Conservation (phyloP, 2,113 vertebrate genomes). For the Gopherus evgoodei region DNA sequence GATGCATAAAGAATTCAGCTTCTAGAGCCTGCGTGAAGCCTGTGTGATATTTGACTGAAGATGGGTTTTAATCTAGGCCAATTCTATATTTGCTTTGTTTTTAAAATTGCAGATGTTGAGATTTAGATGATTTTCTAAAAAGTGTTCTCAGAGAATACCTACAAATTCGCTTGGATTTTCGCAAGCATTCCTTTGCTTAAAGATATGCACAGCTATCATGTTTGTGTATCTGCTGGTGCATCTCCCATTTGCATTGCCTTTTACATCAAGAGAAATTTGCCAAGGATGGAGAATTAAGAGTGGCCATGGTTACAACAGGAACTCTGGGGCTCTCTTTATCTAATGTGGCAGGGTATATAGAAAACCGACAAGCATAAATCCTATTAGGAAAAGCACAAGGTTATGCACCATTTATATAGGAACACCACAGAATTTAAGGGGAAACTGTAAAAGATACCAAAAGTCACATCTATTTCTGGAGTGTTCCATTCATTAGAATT, state of each 20-base stretch:
- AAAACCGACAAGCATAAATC: slow-evolving; percentile 70
- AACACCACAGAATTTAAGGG: slow-evolving; percentile 56
- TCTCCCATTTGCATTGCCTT: neutral
- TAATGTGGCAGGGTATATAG: slow-evolving; percentile 46
- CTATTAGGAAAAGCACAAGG: slow-evolving; percentile 69
- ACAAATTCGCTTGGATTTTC: neutral
- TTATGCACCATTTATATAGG: slow-evolving; percentile 40
- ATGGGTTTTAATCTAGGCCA: slow-evolving; percentile 11
- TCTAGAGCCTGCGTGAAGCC: slow-evolving; percentile 52
- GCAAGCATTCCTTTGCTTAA: neutral
- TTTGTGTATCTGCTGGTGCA: slow-evolving; percentile 45
- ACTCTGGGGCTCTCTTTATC: slow-evolving; percentile 58
- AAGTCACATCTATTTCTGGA: slow-evolving; percentile 24
- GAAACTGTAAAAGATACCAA: slow-evolving; percentile 25
- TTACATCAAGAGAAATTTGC: slow-evolving; percentile 48
- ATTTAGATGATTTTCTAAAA: slow-evolving; percentile 43
- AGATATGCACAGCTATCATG: neutral
- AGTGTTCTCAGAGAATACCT: neutral
- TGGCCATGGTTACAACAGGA: slow-evolving; percentile 68
- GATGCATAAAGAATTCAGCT: slow-evolving; percentile 76
- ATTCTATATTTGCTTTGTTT: slow-evolving; percentile 56
- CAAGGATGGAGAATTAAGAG: slow-evolving; percentile 51
- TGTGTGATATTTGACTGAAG: slow-evolving; percentile 67
- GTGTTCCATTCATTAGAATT: slow-evolving; percentile 5
- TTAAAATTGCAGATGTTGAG: slow-evolving; percentile 29